Evolutionary conservation across 2,888 invertebrate species (phyloP), one percentile per base, ranked within the genome.

Genomic region (Philaethria dido): DNA sequence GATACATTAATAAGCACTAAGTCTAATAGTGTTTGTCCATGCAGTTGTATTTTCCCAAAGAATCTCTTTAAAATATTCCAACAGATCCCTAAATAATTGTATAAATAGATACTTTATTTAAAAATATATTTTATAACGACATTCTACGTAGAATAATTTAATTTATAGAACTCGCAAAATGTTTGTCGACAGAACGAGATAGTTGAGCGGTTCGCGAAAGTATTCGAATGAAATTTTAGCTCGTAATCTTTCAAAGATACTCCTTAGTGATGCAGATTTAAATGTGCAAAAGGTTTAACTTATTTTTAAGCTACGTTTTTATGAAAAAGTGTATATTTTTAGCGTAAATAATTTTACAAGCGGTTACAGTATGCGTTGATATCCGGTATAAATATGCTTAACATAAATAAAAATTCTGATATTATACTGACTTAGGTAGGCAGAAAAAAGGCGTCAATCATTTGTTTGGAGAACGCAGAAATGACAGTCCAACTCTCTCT

Each of bases 201-300:
- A 57, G 57, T 22, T 5, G 22, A 22, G n/a, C 20, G 5, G 57
- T 13, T 25, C 42, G 42, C 11, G 0, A 57, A 57, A 57, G 57
- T 57, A 25, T 22, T 57, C 16, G 25, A 42, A 57, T 42, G 42
- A 42, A 16, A 57, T 42, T 57, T 57, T 42, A 57, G n/a, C 42
- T 42, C 13, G 8, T 57, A 57, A 57, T 57, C 22, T 42, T 57
- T 57, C 22, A 57, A 57, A 57, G 39, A 42, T 20, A 57, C 9
- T 50, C 16, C 42, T 39, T 39, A 13, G 42, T 44, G n/a, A 33
- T 44, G 50, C 14, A 4, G 50, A 16, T 60, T 60, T 33, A 14
- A 39, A 39, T 9, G 13, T 47, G 22, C 1, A 20, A 47, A 47
- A 47, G 47, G 20, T 11, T 47, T 20, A 39, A 39, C 39, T 39